A percentile compares a stretch with the other conserved stretches of the same genome.
phyloP scores from a whole-genome alignment of 1,140 invertebrate genomes.

The Mylabris phalerata region DNA sequence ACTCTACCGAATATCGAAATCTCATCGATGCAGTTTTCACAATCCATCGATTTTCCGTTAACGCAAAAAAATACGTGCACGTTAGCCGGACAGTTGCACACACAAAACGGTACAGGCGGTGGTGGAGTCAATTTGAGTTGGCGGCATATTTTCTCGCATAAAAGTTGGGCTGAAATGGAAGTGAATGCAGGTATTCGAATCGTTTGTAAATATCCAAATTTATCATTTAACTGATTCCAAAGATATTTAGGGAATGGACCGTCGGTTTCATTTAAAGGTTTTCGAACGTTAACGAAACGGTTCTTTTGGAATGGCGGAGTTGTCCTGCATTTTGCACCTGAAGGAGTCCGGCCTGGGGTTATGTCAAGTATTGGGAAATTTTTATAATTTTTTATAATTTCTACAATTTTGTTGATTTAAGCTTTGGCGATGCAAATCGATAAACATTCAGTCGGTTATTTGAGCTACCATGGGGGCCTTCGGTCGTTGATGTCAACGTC shows the following conservation, averaged over 20 bases:
- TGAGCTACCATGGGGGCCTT: constrained; percentile 71
- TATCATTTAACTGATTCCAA: not conserved
- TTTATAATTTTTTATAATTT: not conserved
- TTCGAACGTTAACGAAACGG: constrained; percentile 60
- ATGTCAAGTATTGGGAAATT: constrained; percentile 54
- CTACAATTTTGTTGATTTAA: constrained; percentile 39
- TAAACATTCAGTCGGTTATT: constrained; percentile 75
- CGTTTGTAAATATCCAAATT: not conserved
- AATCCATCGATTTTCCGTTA: constrained; percentile 89
- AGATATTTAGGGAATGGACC: constrained; percentile 59
- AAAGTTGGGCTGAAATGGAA: constrained; percentile 78
- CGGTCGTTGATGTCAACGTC: constrained; percentile 72
- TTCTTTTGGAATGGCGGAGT: constrained; percentile 66
- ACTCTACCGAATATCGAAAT: constrained; percentile 76
- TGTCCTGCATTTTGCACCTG: constrained; percentile 62
- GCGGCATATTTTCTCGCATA: constrained; percentile 67
- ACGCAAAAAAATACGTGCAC: constrained; percentile 76
- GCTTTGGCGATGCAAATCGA: constrained; percentile 79
- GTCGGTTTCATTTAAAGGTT: constrained; percentile 63
- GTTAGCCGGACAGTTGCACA: constrained; percentile 70
- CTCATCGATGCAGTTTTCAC: constrained; percentile 82
- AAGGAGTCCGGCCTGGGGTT: constrained; percentile 63
- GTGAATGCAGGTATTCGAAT: constrained; percentile 55
- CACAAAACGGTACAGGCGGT: constrained; percentile 78
- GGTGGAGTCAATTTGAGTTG: constrained; percentile 70